Evolutionary conservation across 1,140 invertebrate genomes (phyloP).

Genomic region (Idris sp.): DNA sequence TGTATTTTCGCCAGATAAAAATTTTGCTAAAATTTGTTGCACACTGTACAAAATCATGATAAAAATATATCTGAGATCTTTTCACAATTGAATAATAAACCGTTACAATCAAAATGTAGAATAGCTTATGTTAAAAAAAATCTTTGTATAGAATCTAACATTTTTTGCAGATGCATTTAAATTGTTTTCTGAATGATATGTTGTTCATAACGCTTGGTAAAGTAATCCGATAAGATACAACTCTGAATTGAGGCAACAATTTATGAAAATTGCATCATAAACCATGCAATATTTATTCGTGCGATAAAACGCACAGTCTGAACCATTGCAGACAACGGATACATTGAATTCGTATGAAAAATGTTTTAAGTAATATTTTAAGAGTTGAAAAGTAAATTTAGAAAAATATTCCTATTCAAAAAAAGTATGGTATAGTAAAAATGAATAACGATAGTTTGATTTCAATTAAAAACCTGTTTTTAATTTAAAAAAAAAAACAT

Average conservation of each 20-base stretch:
- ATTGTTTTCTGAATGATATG: slow-evolving; percentile 34
- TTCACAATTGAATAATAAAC: background rate
- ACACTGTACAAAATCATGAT: background rate
- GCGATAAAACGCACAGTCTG: slow-evolving; percentile 16
- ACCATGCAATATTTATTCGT: slow-evolving; percentile 39
- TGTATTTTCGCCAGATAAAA: slow-evolving; percentile 5
- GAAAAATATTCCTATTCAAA: slow-evolving; percentile 3
- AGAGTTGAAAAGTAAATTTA: slow-evolving; percentile 28
- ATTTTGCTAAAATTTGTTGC: slow-evolving; percentile 9
- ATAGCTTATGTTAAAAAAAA: too few relatives aligned
- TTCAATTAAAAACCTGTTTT: too few relatives aligned
- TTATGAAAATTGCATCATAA: slow-evolving; percentile 46
- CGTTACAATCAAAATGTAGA: background rate
- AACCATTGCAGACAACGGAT: slow-evolving; percentile 27
- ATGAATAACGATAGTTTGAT: too few relatives aligned
- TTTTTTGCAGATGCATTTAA: slow-evolving; percentile 22
- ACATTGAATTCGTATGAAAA: slow-evolving; percentile 36
- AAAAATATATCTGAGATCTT: background rate
- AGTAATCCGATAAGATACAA: slow-evolving; percentile 45
- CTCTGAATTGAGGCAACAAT: slow-evolving; percentile 20
- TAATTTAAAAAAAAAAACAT: too few relatives aligned
- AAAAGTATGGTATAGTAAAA: background rate
- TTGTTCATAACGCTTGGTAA: slow-evolving; percentile 21
- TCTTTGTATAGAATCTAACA: too few relatives aligned
- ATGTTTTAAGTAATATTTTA: slow-evolving; percentile 33